Evolutionary conservation across 1,140 invertebrate species (phyloP).

Genomic region (Mycetomoellerius zeteki): DNA sequence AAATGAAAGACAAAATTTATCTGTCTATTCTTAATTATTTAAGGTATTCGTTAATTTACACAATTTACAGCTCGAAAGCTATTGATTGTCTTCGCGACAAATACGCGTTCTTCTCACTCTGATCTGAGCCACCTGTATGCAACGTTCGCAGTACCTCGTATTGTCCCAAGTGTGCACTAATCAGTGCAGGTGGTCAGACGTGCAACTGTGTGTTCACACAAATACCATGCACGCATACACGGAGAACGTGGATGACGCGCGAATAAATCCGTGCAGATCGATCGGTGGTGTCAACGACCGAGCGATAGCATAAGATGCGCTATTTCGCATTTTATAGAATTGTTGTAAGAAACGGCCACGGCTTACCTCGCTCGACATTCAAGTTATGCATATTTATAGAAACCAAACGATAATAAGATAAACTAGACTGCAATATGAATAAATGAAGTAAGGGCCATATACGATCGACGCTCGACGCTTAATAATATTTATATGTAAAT

Average conservation of each 20-base stretch:
- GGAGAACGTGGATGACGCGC: constrained; percentile 13
- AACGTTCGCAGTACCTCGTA: neutral
- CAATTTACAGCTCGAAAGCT: neutral
- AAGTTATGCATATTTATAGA: neutral
- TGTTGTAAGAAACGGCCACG: neutral
- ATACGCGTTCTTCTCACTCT: neutral
- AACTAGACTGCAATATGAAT: no score
- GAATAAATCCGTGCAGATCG: constrained; percentile 78
- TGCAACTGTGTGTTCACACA: constrained; percentile 1
- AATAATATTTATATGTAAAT: no score
- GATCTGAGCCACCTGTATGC: neutral
- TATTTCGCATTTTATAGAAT: constrained; percentile 53
- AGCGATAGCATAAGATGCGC: constrained; percentile 58
- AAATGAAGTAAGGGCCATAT: no score
- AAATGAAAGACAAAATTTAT: neutral
- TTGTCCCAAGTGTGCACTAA: constrained; percentile 20
- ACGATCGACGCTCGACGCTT: no score
- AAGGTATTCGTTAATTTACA: neutral
- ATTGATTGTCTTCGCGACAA: constrained; percentile 11
- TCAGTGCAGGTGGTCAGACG: constrained; percentile 30
- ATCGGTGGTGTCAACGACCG: constrained; percentile 78
- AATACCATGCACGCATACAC: neutral
- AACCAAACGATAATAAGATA: neutral
- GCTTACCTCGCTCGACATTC: neutral
- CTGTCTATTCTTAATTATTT: neutral